Conservation (phyloP, 2,113 vertebrate genomes). For the Nothobranchius furzeri region DNA sequence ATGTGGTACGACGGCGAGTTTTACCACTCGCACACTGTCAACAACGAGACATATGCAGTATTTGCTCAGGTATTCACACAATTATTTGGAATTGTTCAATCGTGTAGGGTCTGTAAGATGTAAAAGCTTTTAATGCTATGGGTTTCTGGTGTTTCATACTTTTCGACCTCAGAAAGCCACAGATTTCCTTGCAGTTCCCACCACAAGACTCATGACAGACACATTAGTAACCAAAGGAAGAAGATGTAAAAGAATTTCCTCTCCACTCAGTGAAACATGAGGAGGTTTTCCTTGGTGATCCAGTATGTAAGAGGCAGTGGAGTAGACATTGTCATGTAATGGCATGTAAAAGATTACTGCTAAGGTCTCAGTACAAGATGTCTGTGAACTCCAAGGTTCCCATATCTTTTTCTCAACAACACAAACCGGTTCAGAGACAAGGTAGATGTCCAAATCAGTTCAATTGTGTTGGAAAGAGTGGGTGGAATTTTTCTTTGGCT, state of each 20-base stretch:
- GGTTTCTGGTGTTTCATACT: neutral
- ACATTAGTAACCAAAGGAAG: slow-evolving; percentile 9
- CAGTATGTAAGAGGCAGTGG: slow-evolving; percentile 1
- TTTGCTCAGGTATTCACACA: slow-evolving; percentile 86
- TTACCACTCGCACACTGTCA: slow-evolving; percentile 90
- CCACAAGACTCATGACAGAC: neutral
- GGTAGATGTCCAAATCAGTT: no score
- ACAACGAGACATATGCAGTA: slow-evolving; percentile 88
- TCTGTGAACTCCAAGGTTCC: no score
- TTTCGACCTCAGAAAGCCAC: no score
- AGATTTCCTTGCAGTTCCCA: neutral
- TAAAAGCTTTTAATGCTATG: no score
- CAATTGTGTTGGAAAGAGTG: no score
- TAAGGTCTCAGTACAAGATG: no score
- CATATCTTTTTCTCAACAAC: no score
- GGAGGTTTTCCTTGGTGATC: neutral
- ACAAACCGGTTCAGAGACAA: no score
- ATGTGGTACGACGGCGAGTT: slow-evolving; percentile 97
- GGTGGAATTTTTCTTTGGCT: no score
- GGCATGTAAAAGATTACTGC: no score
- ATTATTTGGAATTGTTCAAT: neutral
- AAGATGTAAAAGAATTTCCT: slow-evolving; percentile 13
- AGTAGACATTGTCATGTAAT: no score
- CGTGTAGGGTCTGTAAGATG: no score
- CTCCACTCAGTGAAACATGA: slow-evolving; percentile 15